These are phyloP conservation scores for Microtus richardsoni DNA, from an alignment of 2,113 vertebrate species.

Conservation along the genomic window DNA sequence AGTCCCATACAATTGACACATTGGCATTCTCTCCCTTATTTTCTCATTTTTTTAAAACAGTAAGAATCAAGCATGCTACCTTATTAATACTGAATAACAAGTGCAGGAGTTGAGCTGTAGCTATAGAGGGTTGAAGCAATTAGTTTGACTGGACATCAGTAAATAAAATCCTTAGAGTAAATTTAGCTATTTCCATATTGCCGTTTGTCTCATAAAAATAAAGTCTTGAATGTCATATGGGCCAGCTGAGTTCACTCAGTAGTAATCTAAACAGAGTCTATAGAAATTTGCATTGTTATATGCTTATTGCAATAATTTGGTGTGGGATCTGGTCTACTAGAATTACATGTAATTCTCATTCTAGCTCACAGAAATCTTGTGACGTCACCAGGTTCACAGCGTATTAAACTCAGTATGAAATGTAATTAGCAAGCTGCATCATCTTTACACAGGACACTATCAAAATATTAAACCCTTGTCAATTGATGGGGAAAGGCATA, in stretches of 20 bases:
- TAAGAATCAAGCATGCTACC: conserved; percentile 85
- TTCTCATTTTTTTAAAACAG: conserved; percentile 74
- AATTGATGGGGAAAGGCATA: conserved; percentile 80
- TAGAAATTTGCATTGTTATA: conserved; percentile 72
- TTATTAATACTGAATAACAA: conserved; percentile 89
- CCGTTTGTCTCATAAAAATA: conserved; percentile 84
- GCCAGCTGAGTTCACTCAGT: conserved; percentile 76
- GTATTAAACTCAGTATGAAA: conserved; percentile 82
- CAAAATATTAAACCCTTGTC: conserved; percentile 83
- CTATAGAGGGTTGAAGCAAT: conserved; percentile 88
- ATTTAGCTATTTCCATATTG: conserved; percentile 84
- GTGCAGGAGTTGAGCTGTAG: conserved; percentile 87
- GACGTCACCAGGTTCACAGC: conserved; percentile 78
- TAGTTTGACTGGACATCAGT: conserved; percentile 87
- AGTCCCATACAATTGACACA: conserved; percentile 77
- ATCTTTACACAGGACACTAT: conserved; percentile 81
- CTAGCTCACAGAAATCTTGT: conserved; percentile 75
- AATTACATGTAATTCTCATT: conserved; percentile 74
- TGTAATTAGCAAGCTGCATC: conserved; percentile 81
- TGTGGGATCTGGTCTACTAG: conserved; percentile 66
- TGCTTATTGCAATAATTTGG: conserved; percentile 79
- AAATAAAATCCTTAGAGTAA: conserved; percentile 84
- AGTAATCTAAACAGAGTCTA: conserved; percentile 66
- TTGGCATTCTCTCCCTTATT: conserved; percentile 82
- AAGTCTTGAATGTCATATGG: conserved; percentile 78